Evolutionary conservation across 2,888 invertebrate genomes (phyloP).

Genomic region (Drosophila austrosaltans): DNA sequence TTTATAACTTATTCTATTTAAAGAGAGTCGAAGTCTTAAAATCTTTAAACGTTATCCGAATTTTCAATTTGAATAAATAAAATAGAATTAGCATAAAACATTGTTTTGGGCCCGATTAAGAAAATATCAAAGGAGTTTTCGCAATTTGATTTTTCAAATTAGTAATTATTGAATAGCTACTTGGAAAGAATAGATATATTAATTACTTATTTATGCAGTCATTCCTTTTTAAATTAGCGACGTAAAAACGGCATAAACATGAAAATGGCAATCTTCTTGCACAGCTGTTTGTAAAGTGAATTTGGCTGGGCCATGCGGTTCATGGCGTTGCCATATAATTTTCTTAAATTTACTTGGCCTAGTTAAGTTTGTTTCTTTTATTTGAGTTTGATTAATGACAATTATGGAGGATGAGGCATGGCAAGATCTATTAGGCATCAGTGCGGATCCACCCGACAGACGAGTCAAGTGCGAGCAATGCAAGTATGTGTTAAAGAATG

Average conservation of each 20-base stretch:
- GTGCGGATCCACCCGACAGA: conserved; percentile 89
- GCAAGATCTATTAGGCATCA: conserved; percentile 89
- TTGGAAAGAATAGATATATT: too few relatives aligned
- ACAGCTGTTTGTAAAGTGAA: conserved; percentile 52
- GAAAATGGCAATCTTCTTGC: conserved; percentile 1
- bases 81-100: too few relatives aligned
- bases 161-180: neutral
- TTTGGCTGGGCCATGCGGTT: conserved; percentile 33
- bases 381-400: conserved; percentile 50
- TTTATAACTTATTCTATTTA: too few relatives aligned
- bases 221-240: neutral
- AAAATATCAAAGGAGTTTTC: too few relatives aligned
- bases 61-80: too few relatives aligned
- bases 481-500: conserved; percentile 84
- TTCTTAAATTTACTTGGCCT: neutral
- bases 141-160: too few relatives aligned
- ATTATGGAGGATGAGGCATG: conserved; percentile 84
- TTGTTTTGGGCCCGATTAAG: too few relatives aligned
- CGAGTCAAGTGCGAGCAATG: conserved; percentile 89
- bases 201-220: neutral
- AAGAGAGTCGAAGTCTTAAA: too few relatives aligned
- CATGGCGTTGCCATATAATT: conserved; percentile 53
- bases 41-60: too few relatives aligned
- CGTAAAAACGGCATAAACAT: neutral
- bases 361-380: conserved; percentile 24